Base-by-base conservation (phyloP, 2,888 invertebrate genomes). In the Mythimna lalbum region DNA sequence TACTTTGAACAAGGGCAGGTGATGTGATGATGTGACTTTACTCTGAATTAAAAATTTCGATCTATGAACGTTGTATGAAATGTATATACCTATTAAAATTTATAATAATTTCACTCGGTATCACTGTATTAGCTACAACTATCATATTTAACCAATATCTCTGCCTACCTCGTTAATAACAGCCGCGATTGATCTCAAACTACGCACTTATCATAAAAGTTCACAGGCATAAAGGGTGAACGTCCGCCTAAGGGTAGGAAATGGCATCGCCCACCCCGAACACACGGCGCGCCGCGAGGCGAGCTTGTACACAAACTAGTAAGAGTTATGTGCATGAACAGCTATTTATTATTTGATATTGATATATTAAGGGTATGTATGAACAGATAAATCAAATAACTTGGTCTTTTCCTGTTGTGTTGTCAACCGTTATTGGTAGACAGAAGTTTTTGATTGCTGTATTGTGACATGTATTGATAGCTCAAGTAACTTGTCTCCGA, bases 231-330 rank as follows among this genome's bases (percentile, higher is more conserved):
- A n/a, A 31, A 10, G 56, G 76, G 61, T 75, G 39, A 76, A 66
- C 21, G 76, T 17, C 80, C 80, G 56, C 17, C 19, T 53, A 57
- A 80, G 43, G 80, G 57, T 62, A 55, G 76, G 49, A 67, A 67
- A 75, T 59, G 50, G 43, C 61, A 52, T 43, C 56, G 61, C 59
- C 49, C 12, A 49, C 14, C 31, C n/a, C 36, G 55, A 50, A 59
- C 76, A 75, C 67, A 75, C 67, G 23, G 57, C 19, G 27, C 31
- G 21, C 43, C 60, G 67, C 53, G 76, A 17, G 39, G 49, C 47
- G 21, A 27, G 23, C 80, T 50, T 53, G 49, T 80, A 27, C 21
- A 71, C 21, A 36, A 55, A 55, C 53, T 63, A 21, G 19, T 33
- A 17, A 39, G 52, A 73, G 43, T 78, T 53, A 63, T 63, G 39